Evolutionary conservation across 92 coral and sea anemone species (phyloP), one percentile per base, ranked within the genome.

Genomic region (Paramuricea clavata): DNA sequence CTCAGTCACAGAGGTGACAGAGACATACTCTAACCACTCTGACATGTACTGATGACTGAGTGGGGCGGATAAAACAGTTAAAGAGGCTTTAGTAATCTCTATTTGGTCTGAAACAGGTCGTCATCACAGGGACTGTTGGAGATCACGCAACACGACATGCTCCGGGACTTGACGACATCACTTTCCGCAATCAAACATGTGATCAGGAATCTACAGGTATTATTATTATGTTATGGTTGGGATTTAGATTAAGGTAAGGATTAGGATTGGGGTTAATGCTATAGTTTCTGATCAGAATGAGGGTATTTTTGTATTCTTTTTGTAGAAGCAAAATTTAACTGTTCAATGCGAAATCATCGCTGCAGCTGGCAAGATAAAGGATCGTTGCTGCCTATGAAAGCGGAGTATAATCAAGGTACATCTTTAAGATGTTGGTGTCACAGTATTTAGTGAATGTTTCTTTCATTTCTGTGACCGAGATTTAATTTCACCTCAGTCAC

Each of bases 111-210:
- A 19, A 6, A 6, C 25, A 70, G 76, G 49, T 70, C 15, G 2
- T 34, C 12, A 26, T 70, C 49, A 33, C 76, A 6, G 76, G 76
- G 25, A 34, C 13, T 34, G 76, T 34, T 17, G 76, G 76, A 13
- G 21, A 70, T 34, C 2, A 39, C 21, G 17, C 2, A 0, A 3
- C 25, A 15, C 39, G 76, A 13, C 43, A 34, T 23, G 49, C 49
- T 2, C 76, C 76, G 33, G 76, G 49, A 19, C 6, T 70, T 31
- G 76, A 70, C 47, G 76, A 70, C 16, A 36, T 70, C 1, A 33
- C 76, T 6, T 70, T 70, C 33, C 28, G 15, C 3, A 70, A 70
- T 11, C 21, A n/a, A 11, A 11, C 44, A 2, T 70, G 76, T 36
- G 50, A 30, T 21, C 50, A 70, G 27, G 49, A 34, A 70, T 26